Base-by-base conservation (phyloP, 2,113 vertebrate genomes). In the Heterotis niloticus region DNA sequence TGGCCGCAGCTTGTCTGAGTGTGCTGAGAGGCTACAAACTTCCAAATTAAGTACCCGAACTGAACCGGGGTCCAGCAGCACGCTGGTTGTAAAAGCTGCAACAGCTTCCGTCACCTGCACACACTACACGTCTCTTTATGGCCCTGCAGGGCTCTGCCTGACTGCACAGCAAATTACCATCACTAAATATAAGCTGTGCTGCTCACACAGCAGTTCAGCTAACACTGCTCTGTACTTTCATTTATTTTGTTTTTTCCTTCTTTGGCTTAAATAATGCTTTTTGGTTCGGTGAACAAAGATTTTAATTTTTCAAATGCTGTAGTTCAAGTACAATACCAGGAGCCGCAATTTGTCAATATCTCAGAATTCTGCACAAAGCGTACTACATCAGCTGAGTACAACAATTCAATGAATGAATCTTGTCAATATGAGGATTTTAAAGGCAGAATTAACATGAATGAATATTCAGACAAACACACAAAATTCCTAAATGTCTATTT, bases 91-190 rank as follows among this genome's bases (percentile, higher is more conserved):
- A 57, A 51, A 66, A 1, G 67, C 71, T 67, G 78, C 56, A 82
- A 83, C 86, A 83, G 84, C 72, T 79, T 80, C 44, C 77, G 86
- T 81, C 82, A 86, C 79, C 87, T 89, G 86, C 86, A 84, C 80
- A 84, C 89, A 85, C 79, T 78, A 89, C 90, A 83, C 69, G 66
- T 88, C 77, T 85, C 85, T 83, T 85, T 76, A 85, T 85, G 75
- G 84, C 84, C 81, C 85, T 82, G 84, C 87, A 82, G 84, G 87
- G 87, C 87, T 80, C 84, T 80, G 79, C 79, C 77, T 78, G 80
- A 78, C 82, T 81, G 66, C 79, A 90, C 88, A 91, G 85, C 83
- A 88, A 90, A 91, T 91, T 90, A 88, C 84, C 85, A 66, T 82
- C 83, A 90, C 84, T 85, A 89, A 91, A 88, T 86, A 85, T 84